Conservation (phyloP, 2,113 vertebrate genomes). For the Origma solitaria region DNA sequence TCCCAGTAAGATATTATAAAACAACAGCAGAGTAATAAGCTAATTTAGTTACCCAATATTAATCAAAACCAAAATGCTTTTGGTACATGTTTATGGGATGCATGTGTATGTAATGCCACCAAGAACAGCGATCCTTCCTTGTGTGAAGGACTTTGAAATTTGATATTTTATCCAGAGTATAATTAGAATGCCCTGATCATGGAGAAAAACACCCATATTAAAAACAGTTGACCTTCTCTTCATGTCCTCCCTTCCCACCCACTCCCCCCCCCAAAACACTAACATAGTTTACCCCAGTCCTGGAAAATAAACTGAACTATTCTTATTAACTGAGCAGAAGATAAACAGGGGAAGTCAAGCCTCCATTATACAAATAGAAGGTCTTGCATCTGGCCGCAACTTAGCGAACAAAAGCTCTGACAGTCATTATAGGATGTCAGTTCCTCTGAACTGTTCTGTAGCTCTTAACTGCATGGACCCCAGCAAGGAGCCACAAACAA, state of each 20-base stretch:
- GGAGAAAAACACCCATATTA: background rate
- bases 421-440: accelerated
- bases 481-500: background rate
- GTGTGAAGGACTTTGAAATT: background rate
- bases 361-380: background rate
- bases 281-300: background rate
- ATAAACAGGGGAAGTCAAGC: background rate
- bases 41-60: background rate
- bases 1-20: background rate
- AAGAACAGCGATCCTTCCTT: background rate
- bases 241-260: background rate
- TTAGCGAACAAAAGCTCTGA: background rate
- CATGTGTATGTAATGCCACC: background rate
- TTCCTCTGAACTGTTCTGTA: background rate
- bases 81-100: background rate
- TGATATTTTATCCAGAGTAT: background rate
- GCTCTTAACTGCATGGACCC: background rate
- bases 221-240: background rate
- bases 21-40: background rate
- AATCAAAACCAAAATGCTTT: background rate
- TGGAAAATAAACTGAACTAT: background rate
- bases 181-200: background rate
- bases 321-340: background rate
- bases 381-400: background rate
- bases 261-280: background rate